Conservation (phyloP, 2,797 vertebrate genomes). For the Myotis findleyi region DNA sequence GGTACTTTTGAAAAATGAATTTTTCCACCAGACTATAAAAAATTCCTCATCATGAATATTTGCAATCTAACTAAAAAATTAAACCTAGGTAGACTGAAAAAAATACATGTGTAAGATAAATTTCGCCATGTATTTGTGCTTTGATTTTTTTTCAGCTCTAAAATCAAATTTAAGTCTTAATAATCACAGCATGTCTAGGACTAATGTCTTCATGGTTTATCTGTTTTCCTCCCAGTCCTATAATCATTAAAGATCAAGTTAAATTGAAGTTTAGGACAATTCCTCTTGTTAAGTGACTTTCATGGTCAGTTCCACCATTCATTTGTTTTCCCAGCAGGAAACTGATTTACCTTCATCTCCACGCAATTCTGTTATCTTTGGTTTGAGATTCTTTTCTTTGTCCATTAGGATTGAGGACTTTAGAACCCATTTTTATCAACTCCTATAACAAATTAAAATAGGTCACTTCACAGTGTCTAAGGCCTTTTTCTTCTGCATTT, state of each 20-base stretch:
- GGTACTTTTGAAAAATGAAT: conserved; percentile 58
- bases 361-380: conserved; percentile 61
- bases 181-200: conserved; percentile 61
- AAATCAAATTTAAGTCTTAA: conserved; percentile 63
- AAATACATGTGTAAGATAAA: conserved; percentile 24
- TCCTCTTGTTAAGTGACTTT: conserved; percentile 57
- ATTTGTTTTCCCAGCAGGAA: conserved; percentile 71
- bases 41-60: neutral
- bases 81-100: neutral
- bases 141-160: conserved; percentile 54
- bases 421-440: conserved; percentile 71
- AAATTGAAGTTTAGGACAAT: conserved; percentile 74
- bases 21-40: conserved; percentile 34
- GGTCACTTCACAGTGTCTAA: conserved; percentile 70
- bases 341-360: conserved; percentile 72
- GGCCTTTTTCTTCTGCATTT: conserved; percentile 73
- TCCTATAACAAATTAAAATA: conserved; percentile 82
- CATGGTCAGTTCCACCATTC: conserved; percentile 62
- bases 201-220: conserved; percentile 69
- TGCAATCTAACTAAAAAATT: conserved; percentile 39
- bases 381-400: conserved; percentile 75
- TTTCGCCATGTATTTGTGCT: neutral
- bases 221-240: neutral
- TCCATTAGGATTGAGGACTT: conserved; percentile 74
- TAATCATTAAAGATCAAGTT: conserved; percentile 68